These are phyloP conservation scores for Argyresthia goedartella DNA, from an alignment of 2,888 invertebrate species.

Conservation along the genomic window DNA sequence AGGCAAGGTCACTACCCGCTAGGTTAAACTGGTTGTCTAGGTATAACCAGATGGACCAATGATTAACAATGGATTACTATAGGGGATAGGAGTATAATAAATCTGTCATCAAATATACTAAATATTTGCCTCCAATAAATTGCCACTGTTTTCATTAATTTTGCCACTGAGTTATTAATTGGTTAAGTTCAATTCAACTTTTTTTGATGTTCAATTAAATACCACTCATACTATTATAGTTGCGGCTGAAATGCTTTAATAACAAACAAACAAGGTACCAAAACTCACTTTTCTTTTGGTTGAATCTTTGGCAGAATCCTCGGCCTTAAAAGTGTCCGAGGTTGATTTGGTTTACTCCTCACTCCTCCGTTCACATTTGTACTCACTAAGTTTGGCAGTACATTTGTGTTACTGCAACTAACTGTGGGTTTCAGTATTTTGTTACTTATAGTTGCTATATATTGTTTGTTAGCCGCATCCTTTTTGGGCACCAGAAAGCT, in stretches of 20 bases:
- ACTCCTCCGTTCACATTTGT: background rate
- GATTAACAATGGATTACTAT: no score
- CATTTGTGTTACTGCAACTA: constrained; percentile 17
- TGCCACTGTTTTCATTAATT: no score
- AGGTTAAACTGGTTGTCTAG: no score
- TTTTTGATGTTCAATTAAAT: background rate
- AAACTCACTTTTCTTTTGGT: constrained; percentile 55
- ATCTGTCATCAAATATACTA: no score
- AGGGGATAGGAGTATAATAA: no score
- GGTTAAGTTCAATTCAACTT: no score
- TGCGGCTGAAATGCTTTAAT: no score
- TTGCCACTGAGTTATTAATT: no score
- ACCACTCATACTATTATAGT: no score
- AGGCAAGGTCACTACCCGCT: no score
- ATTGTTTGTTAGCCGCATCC: constrained; percentile 11
- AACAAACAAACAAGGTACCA: background rate
- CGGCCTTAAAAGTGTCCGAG: constrained; percentile 1
- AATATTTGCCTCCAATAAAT: no score
- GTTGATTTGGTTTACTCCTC: background rate
- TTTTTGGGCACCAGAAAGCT: constrained; percentile 51
- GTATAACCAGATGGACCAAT: no score
- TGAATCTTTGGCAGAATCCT: constrained; percentile 53
- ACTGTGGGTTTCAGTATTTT: constrained; percentile 35
- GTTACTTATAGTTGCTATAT: constrained; percentile 7
- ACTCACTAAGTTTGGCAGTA: constrained; percentile 23